Percentiles rank a stretch among this genome's conserved stretches.
These are phyloP conservation scores for Poecile montanus DNA, from an alignment of 2,797 vertebrate species.

Conservation along the genomic window DNA sequence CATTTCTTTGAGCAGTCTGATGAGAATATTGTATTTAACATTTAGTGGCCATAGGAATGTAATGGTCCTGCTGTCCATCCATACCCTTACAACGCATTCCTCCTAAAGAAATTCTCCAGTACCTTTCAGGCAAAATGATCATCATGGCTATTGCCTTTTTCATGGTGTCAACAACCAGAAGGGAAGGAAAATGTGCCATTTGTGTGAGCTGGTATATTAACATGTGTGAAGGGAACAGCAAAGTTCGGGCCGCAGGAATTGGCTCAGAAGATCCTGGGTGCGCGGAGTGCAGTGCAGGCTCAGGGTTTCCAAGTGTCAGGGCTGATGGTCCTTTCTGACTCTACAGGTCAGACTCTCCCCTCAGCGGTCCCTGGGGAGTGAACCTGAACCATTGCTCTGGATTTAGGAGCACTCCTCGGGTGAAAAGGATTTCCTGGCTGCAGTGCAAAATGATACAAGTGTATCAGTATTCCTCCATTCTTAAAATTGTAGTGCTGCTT, in stretches of 20 bases:
- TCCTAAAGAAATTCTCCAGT: neutral
- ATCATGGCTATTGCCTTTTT: neutral
- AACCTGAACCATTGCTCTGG: neutral
- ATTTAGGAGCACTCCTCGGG: neutral
- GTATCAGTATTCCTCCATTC: neutral
- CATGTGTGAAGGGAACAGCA: neutral
- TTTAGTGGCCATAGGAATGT: neutral
- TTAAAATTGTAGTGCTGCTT: neutral
- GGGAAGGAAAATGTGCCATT: neutral
- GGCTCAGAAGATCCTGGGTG: neutral
- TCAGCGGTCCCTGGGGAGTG: neutral
- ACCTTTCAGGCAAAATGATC: neutral
- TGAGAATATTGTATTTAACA: neutral
- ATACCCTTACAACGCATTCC: neutral
- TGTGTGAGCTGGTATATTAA: neutral
- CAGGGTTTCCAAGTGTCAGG: neutral
- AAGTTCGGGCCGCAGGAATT: neutral
- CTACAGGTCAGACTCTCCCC: neutral
- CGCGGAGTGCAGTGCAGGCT: neutral
- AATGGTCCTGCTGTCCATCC: neutral
- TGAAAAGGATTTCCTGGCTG: neutral
- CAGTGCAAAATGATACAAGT: neutral
- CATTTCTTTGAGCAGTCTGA: neutral
- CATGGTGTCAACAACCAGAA: neutral
- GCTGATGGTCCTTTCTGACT: neutral